Base-by-base conservation (phyloP, 2,888 invertebrate species). In the Drosophila crucigera region DNA sequence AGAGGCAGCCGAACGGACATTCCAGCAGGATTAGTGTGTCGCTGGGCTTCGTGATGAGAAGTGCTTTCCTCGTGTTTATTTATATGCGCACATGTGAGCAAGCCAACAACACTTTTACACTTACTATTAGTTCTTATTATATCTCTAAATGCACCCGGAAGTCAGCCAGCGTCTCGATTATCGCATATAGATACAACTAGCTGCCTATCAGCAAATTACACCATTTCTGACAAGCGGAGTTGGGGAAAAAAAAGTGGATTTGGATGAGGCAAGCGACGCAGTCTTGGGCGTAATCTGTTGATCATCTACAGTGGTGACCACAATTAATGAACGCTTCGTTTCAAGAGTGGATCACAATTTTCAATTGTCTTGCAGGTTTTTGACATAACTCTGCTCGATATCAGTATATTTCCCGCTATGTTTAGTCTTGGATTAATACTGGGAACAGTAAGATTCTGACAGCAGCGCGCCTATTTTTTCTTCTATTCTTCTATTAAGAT, bases 151-250 rank as follows among this genome's bases (percentile, higher is more conserved):
- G 49, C 35, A 71, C 62, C 19, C 22, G 41, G 4, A 16, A 16
- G 4, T n/a, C 16, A 56, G 4, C 33, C 14, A 70, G 31, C 52
- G 31, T 53, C 6, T 11, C 31, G 77, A 77, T 63, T 76, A 77
- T 28, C 37, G 10, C 30, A 30, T 19, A 33, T 25, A 25, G 22
- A 25, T 47, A 47, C 0, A 14, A 16, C 16, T n/a, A 19, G 16
- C 9, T 60, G 31, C 37, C 66, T 55, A 71, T 76, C 78, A 59
- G 31, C 50, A 76, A 59, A 62, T 39, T 50, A 56, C 25, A 59
- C 35, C 33, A 33, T 30, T 14, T 11, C 35, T 25, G 47, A 30
- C 47, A 25, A 39, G 19, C 5, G 53, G 52, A 71, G 58, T 55
- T 55, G 11, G 3, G 25, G n/a, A n/a, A n/a, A 25, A 55, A 37